Evolutionary conservation across 1,140 invertebrate genomes (phyloP), one percentile per base, ranked within the genome.

Genomic region (Battus philenor): DNA sequence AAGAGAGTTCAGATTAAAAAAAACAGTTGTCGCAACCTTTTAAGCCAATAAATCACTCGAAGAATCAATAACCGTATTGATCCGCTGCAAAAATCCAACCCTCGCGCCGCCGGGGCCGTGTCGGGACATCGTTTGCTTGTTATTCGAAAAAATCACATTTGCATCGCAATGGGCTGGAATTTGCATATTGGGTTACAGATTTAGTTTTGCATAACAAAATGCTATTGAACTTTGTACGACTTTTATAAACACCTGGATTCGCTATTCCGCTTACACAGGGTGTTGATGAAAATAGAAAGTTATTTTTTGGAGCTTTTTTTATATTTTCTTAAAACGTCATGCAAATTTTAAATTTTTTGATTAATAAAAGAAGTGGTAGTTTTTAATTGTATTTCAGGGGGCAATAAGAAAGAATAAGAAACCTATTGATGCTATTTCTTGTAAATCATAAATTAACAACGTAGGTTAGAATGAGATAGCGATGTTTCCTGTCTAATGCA

Each of bases 21-120:
- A n/a, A 47, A 2, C 7, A 3, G 11, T 12, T n/a, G n/a, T 41
- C 15, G 7, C n/a, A 17, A 29, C 26, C 11, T 29, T 20, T 39
- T 57, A 59, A 66, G 61, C 66, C 61, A 73, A 79, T 79, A 79
- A 76, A 76, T 79, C 75, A 73, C 75, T 79, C 67, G 58, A 76
- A 52, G 61, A 67, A 79, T 76, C 75, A 79, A 76, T 73, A 68
- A 39, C 59, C 75, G 72, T 62, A 76, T 71, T 71, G 70, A 79
- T 79, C 62, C 32, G 57, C 62, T 69, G 41, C 31, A 38, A 54
- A 61, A 54, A 61, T 67, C 60, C 44, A 54, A 56, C 58, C 64
- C 61, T 29, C 55, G 39, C 55, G 61, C 50, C 52, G 54, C 30
- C 34, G 33, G 26, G 32, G 33, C 26, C 54, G 44, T 46, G 36